phyloP scores from a whole-genome alignment of 2,113 vertebrate species.

The Oryzias celebensis region DNA sequence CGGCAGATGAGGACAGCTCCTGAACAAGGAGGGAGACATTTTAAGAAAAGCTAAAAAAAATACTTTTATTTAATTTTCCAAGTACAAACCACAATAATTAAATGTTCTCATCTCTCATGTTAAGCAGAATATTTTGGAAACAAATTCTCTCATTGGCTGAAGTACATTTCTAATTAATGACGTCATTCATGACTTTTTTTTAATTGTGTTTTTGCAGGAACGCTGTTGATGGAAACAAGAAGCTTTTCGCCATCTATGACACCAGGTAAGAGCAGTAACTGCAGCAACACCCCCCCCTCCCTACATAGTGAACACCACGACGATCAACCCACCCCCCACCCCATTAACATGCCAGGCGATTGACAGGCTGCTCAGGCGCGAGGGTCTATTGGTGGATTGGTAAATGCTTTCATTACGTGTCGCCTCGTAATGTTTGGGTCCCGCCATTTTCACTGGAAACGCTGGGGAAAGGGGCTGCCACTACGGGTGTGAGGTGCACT shows the following conservation, averaged over 20 bases:
- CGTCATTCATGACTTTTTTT: constrained; percentile 54
- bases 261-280: constrained; percentile 82
- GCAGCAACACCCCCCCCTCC: background rate
- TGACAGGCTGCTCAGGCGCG: constrained; percentile 26
- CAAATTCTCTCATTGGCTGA: constrained; percentile 15
- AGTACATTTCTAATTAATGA: constrained; percentile 17
- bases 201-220: constrained; percentile 78
- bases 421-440: constrained; percentile 26
- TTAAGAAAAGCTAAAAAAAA: background rate
- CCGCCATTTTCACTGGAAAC: constrained; percentile 62
- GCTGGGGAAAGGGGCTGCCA: constrained; percentile 49
- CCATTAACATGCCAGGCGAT: background rate
- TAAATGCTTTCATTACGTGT: constrained; percentile 29
- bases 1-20: constrained; percentile 46
- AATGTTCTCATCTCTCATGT: no score
- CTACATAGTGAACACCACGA: background rate
- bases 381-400: constrained; percentile 32
- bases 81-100: no score
- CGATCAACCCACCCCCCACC: background rate
- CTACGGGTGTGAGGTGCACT: constrained; percentile 51
- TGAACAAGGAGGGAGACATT: background rate
- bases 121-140: background rate
- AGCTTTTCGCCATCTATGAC: constrained; percentile 91
- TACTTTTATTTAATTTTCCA: no score
- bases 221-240: constrained; percentile 91